phyloP scores from a whole-genome alignment of 2,797 vertebrate species.

The Adrianichthys oophorus region DNA sequence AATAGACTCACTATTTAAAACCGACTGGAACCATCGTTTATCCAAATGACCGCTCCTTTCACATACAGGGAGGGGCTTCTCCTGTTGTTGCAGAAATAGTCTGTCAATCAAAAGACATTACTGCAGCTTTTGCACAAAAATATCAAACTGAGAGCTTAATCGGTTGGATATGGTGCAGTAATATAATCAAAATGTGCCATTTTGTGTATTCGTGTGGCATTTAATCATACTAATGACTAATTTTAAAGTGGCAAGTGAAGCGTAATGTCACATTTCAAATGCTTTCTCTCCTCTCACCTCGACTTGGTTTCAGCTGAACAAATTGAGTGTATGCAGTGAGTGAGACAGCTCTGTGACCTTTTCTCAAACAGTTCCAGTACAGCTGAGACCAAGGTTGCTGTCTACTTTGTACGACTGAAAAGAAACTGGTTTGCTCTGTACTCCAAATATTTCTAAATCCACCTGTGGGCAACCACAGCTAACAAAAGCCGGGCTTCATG shows the following conservation, averaged over 20 bases:
- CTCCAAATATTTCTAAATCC: slow-evolving; percentile 55
- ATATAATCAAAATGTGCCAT: slow-evolving; percentile 62
- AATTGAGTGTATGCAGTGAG: slow-evolving; percentile 53
- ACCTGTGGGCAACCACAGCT: slow-evolving; percentile 49
- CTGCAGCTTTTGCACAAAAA: slow-evolving; percentile 23
- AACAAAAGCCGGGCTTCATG: slow-evolving; percentile 70
- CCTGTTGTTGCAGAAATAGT: slow-evolving; percentile 29
- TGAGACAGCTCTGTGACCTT: slow-evolving; percentile 50
- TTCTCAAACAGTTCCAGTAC: slow-evolving; percentile 52
- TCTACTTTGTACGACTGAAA: slow-evolving; percentile 51
- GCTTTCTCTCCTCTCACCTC: slow-evolving; percentile 40
- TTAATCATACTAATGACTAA: slow-evolving; percentile 62
- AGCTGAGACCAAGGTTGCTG: slow-evolving; percentile 37
- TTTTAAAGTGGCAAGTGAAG: slow-evolving; percentile 50
- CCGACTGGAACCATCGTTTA: slow-evolving; percentile 59
- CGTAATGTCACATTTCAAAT: slow-evolving; percentile 55
- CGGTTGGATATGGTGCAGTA: slow-evolving; percentile 48
- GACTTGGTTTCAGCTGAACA: slow-evolving; percentile 50
- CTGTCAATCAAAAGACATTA: slow-evolving; percentile 57
- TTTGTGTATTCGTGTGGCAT: slow-evolving; percentile 52
- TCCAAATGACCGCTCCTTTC: slow-evolving; percentile 58
- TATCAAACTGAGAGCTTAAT: slow-evolving; percentile 35
- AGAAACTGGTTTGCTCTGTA: slow-evolving; percentile 41
- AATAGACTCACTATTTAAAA: slow-evolving; percentile 71
- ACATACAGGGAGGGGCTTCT: slow-evolving; percentile 53